phyloP scores from a whole-genome alignment of 2,888 invertebrate species.

The Caenorhabditis sp. region DNA sequence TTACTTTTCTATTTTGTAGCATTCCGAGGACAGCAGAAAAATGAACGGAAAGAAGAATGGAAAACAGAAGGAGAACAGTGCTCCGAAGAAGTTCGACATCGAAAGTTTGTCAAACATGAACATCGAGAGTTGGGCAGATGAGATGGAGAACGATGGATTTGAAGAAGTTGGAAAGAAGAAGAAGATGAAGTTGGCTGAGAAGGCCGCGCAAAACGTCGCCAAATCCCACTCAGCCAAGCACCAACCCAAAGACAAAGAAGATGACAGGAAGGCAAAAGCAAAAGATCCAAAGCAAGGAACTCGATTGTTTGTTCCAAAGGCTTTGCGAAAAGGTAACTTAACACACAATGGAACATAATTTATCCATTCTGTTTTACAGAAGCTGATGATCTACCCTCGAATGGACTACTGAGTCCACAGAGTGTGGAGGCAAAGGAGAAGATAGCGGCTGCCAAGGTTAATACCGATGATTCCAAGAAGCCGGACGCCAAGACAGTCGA shows the following conservation, averaged over 20 bases:
- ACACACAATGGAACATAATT: too few relatives aligned
- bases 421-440: conserved; percentile 54
- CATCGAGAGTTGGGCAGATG: conserved; percentile 50
- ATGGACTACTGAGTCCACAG: conserved; percentile 57
- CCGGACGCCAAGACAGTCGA: conserved; percentile 1
- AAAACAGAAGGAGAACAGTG: conserved; percentile 28
- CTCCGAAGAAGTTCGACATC: conserved; percentile 42
- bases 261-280: conserved; percentile 36
- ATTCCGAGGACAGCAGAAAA: conserved; percentile 39
- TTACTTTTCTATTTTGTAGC: conserved; percentile 49
- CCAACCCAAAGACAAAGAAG: conserved; percentile 21
- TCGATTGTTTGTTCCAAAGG: conserved; percentile 61
- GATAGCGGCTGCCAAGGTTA: conserved; percentile 37
- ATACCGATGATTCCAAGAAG: conserved; percentile 6
- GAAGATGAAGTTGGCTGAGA: conserved; percentile 49
- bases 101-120: conserved; percentile 30
- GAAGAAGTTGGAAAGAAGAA: conserved; percentile 61
- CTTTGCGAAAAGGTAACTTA: conserved; percentile 58
- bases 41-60: conserved; percentile 29
- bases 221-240: too few relatives aligned
- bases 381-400: conserved; percentile 57
- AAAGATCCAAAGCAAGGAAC: conserved; percentile 54
- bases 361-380: conserved; percentile 32
- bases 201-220: conserved; percentile 17
- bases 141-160: conserved; percentile 45